Percentiles rank a stretch among this genome's conserved stretches.
Conservation (phyloP, 2,113 vertebrate genomes). For the Psammodynastes pulverulentus region DNA sequence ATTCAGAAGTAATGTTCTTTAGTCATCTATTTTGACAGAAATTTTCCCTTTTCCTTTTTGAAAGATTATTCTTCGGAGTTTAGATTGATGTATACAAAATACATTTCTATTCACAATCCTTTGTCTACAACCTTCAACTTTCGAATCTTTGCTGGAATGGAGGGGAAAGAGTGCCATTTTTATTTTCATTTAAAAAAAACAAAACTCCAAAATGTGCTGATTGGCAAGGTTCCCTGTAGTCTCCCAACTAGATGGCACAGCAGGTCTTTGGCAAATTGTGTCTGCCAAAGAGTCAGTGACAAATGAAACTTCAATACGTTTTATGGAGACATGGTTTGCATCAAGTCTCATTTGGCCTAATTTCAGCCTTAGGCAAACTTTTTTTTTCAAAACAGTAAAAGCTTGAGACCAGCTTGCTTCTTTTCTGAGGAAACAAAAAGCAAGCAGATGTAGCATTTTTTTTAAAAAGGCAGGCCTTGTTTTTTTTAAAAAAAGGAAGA, state of each 20-base stretch:
- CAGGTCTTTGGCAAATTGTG: conserved; percentile 28
- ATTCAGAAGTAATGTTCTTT: conserved; percentile 49
- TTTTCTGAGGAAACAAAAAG: conserved; percentile 8
- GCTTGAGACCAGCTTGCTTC: not conserved
- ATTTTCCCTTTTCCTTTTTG: conserved; percentile 20
- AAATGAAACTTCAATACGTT: conserved; percentile 19
- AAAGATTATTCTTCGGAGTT: conserved; percentile 56
- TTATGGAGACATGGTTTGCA: conserved; percentile 19
- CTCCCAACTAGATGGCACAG: conserved; percentile 13
- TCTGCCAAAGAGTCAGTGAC: conserved; percentile 29
- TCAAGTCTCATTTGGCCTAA: conserved; percentile 7
- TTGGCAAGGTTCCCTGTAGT: conserved; percentile 19
- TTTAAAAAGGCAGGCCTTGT: not conserved
- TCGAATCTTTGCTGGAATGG: conserved; percentile 19
- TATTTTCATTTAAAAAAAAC: conserved; percentile 3
- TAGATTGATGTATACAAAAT: conserved; percentile 29
- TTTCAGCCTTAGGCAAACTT: not conserved
- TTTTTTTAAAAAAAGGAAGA: not conserved
- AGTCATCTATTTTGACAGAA: conserved; percentile 59
- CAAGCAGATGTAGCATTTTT: not conserved
- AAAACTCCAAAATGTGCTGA: not conserved
- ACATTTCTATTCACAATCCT: conserved; percentile 41
- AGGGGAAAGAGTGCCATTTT: conserved; percentile 19
- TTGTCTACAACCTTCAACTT: conserved; percentile 32
- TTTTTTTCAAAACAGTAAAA: conserved; percentile 1